Percentiles rank a stretch among this genome's conserved stretches.
phyloP scores from a whole-genome alignment of 2,888 invertebrate genomes.

The Drosophila ezoana region DNA sequence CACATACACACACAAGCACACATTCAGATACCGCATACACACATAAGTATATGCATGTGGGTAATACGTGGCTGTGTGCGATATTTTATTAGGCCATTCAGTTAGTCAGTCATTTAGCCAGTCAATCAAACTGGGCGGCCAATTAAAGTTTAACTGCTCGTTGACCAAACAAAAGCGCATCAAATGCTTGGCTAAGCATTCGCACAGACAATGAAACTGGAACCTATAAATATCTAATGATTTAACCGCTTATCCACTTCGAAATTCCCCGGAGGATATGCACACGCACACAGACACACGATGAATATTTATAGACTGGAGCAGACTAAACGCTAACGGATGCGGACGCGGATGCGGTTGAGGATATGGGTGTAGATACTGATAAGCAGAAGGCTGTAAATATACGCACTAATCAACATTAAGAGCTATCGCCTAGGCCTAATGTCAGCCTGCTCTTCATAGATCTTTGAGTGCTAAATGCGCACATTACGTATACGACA shows the following conservation, averaged over 20 bases:
- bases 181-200: slow-evolving; percentile 36
- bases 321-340: slow-evolving; percentile 7
- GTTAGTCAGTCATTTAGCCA: slow-evolving; percentile 75
- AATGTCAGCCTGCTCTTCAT: slow-evolving; percentile 18
- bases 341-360: slow-evolving; percentile 12
- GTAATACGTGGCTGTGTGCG: slow-evolving; percentile 25
- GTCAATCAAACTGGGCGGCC: slow-evolving; percentile 72
- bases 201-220: slow-evolving; percentile 51
- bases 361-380: slow-evolving; percentile 2
- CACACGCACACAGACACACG: slow-evolving; percentile 11
- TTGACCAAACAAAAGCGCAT: slow-evolving; percentile 50
- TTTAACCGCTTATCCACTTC: slow-evolving; percentile 45
- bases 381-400: slow-evolving; percentile 1
- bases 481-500: slow-evolving; percentile 47
- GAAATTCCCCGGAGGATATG: slow-evolving; percentile 13
- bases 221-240: slow-evolving; percentile 56
- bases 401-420: slow-evolving; percentile 22
- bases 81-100: slow-evolving; percentile 76
- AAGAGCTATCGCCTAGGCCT: not conserved
- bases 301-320: slow-evolving; percentile 39
- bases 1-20: slow-evolving; percentile 42
- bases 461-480: slow-evolving; percentile 35
- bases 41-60: slow-evolving; percentile 4
- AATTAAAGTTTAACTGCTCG: slow-evolving; percentile 74
- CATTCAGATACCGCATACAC: slow-evolving; percentile 38